Base-by-base conservation (phyloP, 2,888 invertebrate species). In the Keiferia lycopersicella region DNA sequence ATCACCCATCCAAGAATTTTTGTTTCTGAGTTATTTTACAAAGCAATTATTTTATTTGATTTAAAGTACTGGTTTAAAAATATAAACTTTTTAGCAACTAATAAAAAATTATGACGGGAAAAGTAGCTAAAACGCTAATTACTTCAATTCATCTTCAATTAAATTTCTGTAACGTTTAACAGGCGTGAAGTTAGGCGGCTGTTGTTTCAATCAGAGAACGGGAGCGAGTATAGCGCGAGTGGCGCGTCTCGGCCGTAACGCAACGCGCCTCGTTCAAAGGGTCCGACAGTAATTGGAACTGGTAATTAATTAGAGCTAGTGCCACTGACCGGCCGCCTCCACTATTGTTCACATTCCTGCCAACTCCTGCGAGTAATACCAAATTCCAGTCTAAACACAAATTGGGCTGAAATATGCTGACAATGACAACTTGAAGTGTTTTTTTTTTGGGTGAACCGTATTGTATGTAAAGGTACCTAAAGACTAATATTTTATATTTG, bases 221-320 rank as follows among this genome's bases (percentile, higher is more conserved):
- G 57, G 64, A 16, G 39, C 50, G 41, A 6, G 58, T 39, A 30
- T 48, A 16, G 59, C 50, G 41, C 45, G 38, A 48, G 41, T 34
- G 26, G 45, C 34, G 45, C 57, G 58, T 56, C 45, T 61, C 57
- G 48, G 57, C 48, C 65, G 57, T 63, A 57, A 65, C 61, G 61
- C 30, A 57, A 65, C 61, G 61, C 30, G 38, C 6, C 59, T 53
- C 53, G 39, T 12, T 65, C 57, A 61, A 56, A 65, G 65, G 65
- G 63, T 56, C 66, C 61, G 59, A 38, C 38, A 39, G 50, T 64
- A 63, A 66, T 64, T 66, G 57, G 39, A 34, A 71, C 71, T 72
- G 66, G 74, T 77, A 77, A 75, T 80, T 79, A 81, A 81, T 83
- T 78, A 80, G 48, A 39, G 59, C 57, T 34, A 58, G 77, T 77